Conservation (phyloP, 2,113 vertebrate genomes). For the Sakesphorus luctuosus region DNA sequence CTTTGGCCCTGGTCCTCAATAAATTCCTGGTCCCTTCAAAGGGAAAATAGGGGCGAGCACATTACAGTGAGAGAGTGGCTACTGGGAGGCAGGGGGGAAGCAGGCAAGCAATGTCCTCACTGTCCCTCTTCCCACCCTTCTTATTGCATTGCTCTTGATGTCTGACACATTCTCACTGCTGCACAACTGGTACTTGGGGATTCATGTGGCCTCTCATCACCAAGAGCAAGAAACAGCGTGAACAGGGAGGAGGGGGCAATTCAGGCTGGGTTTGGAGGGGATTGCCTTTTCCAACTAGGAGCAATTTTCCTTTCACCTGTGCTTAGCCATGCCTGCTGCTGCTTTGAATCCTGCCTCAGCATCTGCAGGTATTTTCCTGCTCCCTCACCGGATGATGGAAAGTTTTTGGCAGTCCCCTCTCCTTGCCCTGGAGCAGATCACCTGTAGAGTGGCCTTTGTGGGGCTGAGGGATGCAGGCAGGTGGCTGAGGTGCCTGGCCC, state of each 20-base stretch:
- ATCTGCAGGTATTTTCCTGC: constrained; percentile 14
- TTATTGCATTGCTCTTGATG: background rate
- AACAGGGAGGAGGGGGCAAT: background rate
- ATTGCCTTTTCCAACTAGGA: background rate
- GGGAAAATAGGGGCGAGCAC: background rate
- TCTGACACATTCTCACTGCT: background rate
- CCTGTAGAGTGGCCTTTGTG: background rate
- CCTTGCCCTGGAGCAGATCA: constrained; percentile 8
- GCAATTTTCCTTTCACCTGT: background rate
- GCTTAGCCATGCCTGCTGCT: fast-evolving
- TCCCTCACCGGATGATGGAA: background rate
- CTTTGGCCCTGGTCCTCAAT: fast-evolving
- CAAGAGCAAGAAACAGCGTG: background rate
- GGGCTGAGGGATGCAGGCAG: background rate
- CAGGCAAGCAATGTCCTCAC: fast-evolving
- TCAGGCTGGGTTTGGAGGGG: background rate
- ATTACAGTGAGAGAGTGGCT: background rate
- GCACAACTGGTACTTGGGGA: background rate
- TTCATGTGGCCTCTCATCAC: background rate
- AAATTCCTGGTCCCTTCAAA: background rate
- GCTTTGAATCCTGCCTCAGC: background rate
- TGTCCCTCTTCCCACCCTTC: background rate
- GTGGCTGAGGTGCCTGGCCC: background rate
- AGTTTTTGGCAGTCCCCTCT: background rate
- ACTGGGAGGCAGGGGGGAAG: too few relatives aligned